Evolutionary conservation across 2,797 vertebrate species (phyloP), one percentile per base, ranked within the genome.

Genomic region (Basileuterus tristriatus): DNA sequence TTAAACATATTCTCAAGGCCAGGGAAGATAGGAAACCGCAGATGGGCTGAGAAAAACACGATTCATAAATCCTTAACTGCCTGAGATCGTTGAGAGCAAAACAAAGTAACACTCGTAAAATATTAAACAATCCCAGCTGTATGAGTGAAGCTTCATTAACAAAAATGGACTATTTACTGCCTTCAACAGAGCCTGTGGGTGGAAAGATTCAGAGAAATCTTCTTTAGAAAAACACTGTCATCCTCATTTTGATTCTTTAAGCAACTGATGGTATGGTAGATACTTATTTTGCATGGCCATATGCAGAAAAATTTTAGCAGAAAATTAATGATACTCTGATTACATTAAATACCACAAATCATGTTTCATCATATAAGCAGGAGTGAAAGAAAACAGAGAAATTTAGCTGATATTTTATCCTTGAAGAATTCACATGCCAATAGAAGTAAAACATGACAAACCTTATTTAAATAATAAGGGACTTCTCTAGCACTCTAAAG

Each of bases 1-100:
- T 99, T 99, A 99, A 99, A 99, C 98, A 99, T 99, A 99, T 99
- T 99, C 99, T 99, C 99, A 99, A 99, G 99, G 99, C 99, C 99
- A 98, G 98, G 98, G 99, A 99, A 99, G 99, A 99, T 98, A 98
- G 99, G 98, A 98, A 98, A 98, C 98, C 98, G 98, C 99, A 99
- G 99, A 99, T 99, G 99, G 99, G 99, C 98, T 98, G 98, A 98
- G 98, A 98, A 98, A 99, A 98, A 98, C 98, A 99, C 98, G 98
- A 99, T 99, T 99, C 98, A 99, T 99, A 99, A 99, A 99, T 99
- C 99, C 98, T 99, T 98, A 98, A 98, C 98, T 98, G 99, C 98
- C 98, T 98, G 97, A 98, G 98, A 98, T 98, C 96, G 98, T 98
- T 98, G 98, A 98, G 98, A 98, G 99, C 98, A 98, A 99, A 99